These are phyloP conservation scores for Ectropis grisescens DNA, from an alignment of 1,140 invertebrate genomes.

Conservation along the genomic window DNA sequence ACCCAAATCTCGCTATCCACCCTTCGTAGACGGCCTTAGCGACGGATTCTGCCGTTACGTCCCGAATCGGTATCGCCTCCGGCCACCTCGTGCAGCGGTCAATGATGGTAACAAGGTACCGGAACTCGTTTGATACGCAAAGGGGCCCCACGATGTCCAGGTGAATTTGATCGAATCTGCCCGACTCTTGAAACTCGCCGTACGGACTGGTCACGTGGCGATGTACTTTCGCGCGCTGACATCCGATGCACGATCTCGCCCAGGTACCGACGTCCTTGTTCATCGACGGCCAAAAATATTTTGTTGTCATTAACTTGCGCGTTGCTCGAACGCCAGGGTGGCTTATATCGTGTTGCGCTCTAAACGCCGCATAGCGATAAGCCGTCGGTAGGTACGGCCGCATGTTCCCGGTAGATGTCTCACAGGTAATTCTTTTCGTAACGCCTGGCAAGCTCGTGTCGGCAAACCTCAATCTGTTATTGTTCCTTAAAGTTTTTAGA, in stretches of 20 bases:
- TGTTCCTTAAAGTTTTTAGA: not conserved
- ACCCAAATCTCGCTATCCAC: conserved; percentile 19
- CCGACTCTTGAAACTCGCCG: conserved; percentile 5
- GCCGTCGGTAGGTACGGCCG: conserved; percentile 9
- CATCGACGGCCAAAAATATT: conserved; percentile 11
- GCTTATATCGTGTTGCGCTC: conserved; percentile 11
- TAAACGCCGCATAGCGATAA: conserved; percentile 6
- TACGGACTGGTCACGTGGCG: conserved; percentile 9
- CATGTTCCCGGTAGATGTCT: conserved; percentile 2
- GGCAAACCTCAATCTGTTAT: conserved; percentile 1
- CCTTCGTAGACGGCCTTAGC: conserved; percentile 3
- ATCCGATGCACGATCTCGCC: conserved; percentile 21
- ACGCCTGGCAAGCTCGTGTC: not conserved
- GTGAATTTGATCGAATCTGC: conserved; percentile 56
- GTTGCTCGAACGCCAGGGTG: conserved; percentile 11
- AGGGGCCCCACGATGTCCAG: conserved; percentile 67
- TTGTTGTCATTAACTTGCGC: conserved; percentile 8
- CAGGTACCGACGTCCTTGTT: conserved; percentile 29
- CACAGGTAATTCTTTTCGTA: conserved; percentile 4
- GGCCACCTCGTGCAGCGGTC: conserved; percentile 23
- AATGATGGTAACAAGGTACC: conserved; percentile 54
- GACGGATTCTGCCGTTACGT: conserved; percentile 36
- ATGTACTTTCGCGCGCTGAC: conserved; percentile 22
- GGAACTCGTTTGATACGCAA: conserved; percentile 17
- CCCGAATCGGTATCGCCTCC: conserved; percentile 49